phyloP scores from a whole-genome alignment of 2,113 vertebrate genomes.

The Microtus pennsylvanicus region DNA sequence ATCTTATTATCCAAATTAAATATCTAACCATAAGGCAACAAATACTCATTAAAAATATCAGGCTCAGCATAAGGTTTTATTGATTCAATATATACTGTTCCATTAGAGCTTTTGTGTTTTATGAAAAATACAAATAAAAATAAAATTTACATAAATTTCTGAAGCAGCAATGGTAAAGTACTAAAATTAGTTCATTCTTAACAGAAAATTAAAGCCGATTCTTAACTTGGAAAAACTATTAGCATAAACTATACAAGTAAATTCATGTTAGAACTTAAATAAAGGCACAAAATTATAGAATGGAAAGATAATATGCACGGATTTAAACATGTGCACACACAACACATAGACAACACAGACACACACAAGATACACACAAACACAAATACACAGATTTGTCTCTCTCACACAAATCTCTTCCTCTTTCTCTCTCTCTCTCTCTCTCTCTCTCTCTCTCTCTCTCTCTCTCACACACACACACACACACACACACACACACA shows the following conservation, averaged over 20 bases:
- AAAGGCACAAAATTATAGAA: neutral
- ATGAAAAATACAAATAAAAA: constrained; percentile 5
- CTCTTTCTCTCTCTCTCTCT: too few relatives aligned
- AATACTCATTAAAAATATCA: constrained; percentile 12
- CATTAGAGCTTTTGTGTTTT: neutral
- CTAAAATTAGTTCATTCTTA: neutral
- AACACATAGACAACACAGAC: neutral
- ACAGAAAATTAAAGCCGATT: neutral
- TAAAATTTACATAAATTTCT: neutral
- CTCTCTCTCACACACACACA: neutral
- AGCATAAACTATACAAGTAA: neutral
- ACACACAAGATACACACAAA: neutral
- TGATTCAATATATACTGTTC: constrained; percentile 13
- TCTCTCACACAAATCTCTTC: too few relatives aligned
- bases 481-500: neutral
- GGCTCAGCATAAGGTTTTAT: neutral
- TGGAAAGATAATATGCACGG: neutral
- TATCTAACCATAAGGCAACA: constrained; percentile 30
- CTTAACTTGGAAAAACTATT: constrained; percentile 24
- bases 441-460: too few relatives aligned
- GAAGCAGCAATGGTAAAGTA: constrained; percentile 12
- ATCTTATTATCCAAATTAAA: constrained; percentile 37
- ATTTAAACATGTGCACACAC: neutral
- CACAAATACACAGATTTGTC: neutral
- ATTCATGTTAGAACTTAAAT: neutral